A percentile compares a stretch with the other conserved stretches of the same genome.
phyloP scores from a whole-genome alignment of 2,888 invertebrate genomes.

The Drosophila tripunctata region DNA sequence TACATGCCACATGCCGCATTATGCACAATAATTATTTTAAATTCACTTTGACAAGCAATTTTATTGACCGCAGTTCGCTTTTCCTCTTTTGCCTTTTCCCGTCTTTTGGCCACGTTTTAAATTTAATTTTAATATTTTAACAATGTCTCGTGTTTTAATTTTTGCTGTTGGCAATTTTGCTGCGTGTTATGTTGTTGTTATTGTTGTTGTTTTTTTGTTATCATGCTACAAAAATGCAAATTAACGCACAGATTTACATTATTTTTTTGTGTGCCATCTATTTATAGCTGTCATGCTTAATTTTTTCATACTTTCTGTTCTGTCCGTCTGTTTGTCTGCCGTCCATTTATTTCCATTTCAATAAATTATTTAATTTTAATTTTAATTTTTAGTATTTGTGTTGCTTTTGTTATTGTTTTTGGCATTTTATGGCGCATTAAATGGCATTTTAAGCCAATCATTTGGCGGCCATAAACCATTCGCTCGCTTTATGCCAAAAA shows the following conservation, averaged over 20 bases:
- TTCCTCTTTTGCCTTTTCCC: slow-evolving; percentile 1
- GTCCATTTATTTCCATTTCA: slow-evolving; percentile 47
- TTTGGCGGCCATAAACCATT: slow-evolving; percentile 51
- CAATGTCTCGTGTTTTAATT: slow-evolving; percentile 71
- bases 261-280: slow-evolving; percentile 57
- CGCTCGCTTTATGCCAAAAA: background rate
- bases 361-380: slow-evolving; percentile 72
- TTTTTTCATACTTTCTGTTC: slow-evolving; percentile 18
- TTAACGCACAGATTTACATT: slow-evolving; percentile 68
- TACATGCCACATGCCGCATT: slow-evolving; percentile 71
- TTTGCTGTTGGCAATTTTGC: slow-evolving; percentile 56
- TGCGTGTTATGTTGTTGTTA: slow-evolving; percentile 32
- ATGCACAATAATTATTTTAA: slow-evolving; percentile 77
- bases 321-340: background rate
- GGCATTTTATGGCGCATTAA: slow-evolving; percentile 52
- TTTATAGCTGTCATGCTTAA: slow-evolving; percentile 68
- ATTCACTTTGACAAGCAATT: slow-evolving; percentile 76
- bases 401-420: slow-evolving; percentile 27
- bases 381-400: slow-evolving; percentile 17
- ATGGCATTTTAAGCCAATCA: slow-evolving; percentile 52
- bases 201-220: slow-evolving; percentile 51
- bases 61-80: slow-evolving; percentile 21
- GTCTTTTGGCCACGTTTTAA: slow-evolving; percentile 47
- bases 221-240: slow-evolving; percentile 78
- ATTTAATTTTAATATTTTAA: slow-evolving; percentile 78